These are phyloP conservation scores for Yasuhikotakia modesta DNA, from an alignment of 2,797 vertebrate genomes.

Conservation along the genomic window DNA sequence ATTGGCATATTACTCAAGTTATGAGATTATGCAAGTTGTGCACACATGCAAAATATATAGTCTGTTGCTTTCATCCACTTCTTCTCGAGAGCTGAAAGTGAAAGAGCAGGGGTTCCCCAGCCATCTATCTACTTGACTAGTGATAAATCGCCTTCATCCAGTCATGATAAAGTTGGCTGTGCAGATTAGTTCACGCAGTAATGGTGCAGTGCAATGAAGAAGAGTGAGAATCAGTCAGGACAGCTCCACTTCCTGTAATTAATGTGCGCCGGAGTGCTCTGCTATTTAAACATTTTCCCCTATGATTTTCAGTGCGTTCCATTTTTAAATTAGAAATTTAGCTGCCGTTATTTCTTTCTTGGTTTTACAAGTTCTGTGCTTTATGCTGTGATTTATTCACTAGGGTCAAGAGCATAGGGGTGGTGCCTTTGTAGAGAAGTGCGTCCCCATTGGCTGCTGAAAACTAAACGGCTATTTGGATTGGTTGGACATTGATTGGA, in stretches of 20 bases:
- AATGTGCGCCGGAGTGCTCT: constrained; percentile 59
- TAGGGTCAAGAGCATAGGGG: constrained; percentile 44
- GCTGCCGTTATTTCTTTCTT: background rate
- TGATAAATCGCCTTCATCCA: constrained; percentile 74
- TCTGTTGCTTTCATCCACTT: constrained; percentile 8
- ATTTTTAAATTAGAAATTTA: background rate
- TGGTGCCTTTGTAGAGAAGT: background rate
- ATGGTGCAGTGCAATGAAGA: constrained; percentile 61
- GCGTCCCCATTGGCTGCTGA: constrained; percentile 45
- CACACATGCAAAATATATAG: constrained; percentile 1
- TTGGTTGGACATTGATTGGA: constrained; percentile 55
- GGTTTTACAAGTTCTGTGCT: background rate
- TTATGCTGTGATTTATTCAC: constrained; percentile 14
- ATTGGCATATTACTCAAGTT: background rate
- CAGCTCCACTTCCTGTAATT: constrained; percentile 68
- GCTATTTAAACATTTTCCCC: constrained; percentile 58
- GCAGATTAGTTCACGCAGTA: constrained; percentile 66
- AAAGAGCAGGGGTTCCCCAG: constrained; percentile 41
- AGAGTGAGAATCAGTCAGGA: constrained; percentile 67
- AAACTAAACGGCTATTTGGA: constrained; percentile 55
- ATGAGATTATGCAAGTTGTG: constrained; percentile 31
- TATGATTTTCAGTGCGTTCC: constrained; percentile 1
- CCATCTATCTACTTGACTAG: constrained; percentile 64
- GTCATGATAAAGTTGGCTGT: constrained; percentile 71
- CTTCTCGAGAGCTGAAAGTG: constrained; percentile 30